Base-by-base conservation (phyloP, 2,113 vertebrate genomes). In the Pterocles orientalis region DNA sequence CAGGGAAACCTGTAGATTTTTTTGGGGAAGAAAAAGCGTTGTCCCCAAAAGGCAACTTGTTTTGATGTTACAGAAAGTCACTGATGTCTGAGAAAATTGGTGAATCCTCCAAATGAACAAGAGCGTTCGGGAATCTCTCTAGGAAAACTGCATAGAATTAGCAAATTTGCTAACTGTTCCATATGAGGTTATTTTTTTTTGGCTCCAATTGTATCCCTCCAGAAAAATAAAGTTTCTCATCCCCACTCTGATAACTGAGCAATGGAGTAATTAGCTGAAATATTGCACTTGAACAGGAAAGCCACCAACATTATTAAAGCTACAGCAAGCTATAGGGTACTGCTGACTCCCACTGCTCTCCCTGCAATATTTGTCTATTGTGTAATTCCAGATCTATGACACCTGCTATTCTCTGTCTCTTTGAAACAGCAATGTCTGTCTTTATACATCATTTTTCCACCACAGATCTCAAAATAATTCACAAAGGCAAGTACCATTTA, bases 391-490 rank as follows among this genome's bases (percentile, higher is more conserved):
- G 80, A 84, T 84, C 65, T 92, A 7, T 75, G 34, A 83, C 29
- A 72, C 87, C 93, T 86, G 83, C 88, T 92, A 68, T 79, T 90
- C 82, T 29, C 61, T 14, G 7, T 82, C 41, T 36, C 65, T 95
- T 95, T 94, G 61, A 96, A 78, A 86, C 90, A 92, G 77, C 81
- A 87, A 43, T 12, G 8, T 24, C 83, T 88, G 48, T 68, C 65
- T 86, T 86, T 86, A 51, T 51, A 15, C 54, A 57, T 61, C 4
- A 18, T 24, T 90, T 91, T 87, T 76, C 83, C 31, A 92, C 45
- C 51, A 54, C 41, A 78, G 80, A 82, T 50, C 39, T 86, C 64
- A 45, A 88, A 95, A 57, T 57, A 19, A 56, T 84, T 92, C 69
- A 73, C 56, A 65, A 82, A 91, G 65, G n/a, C 65, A 57, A 76